Conservation (phyloP, 2,113 vertebrate genomes). For the Phyllostomus hastatus region DNA sequence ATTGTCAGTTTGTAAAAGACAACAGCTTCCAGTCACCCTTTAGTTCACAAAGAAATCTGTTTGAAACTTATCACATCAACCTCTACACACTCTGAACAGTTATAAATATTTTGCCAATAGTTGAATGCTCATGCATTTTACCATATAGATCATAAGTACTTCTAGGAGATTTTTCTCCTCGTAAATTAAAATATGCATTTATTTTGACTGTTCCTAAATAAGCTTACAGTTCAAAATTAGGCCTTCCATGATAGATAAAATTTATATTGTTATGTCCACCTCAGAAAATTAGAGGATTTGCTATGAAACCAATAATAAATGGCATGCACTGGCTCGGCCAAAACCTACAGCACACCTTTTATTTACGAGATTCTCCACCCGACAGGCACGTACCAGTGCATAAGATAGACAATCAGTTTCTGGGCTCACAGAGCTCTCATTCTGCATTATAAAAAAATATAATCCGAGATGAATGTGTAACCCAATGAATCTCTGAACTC, state of each 20-base stretch:
- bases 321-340: neutral
- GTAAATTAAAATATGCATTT: neutral
- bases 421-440: neutral
- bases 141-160: neutral
- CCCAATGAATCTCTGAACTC: neutral
- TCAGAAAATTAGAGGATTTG: neutral
- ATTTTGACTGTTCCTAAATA: neutral
- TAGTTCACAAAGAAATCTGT: constrained; percentile 20
- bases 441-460: neutral
- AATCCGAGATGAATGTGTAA: neutral
- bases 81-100: neutral
- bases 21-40: neutral
- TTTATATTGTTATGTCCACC: neutral
- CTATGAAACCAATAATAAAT: neutral
- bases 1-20: constrained; percentile 30
- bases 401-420: neutral
- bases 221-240: neutral
- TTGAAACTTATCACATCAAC: neutral
- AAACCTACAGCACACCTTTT: neutral
- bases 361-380: neutral
- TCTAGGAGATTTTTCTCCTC: neutral
- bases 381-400: neutral
- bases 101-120: neutral
- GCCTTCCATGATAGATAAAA: neutral
- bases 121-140: neutral